Evolutionary conservation across 2,113 vertebrate genomes (phyloP).

Genomic region (Carettochelys insculpta): DNA sequence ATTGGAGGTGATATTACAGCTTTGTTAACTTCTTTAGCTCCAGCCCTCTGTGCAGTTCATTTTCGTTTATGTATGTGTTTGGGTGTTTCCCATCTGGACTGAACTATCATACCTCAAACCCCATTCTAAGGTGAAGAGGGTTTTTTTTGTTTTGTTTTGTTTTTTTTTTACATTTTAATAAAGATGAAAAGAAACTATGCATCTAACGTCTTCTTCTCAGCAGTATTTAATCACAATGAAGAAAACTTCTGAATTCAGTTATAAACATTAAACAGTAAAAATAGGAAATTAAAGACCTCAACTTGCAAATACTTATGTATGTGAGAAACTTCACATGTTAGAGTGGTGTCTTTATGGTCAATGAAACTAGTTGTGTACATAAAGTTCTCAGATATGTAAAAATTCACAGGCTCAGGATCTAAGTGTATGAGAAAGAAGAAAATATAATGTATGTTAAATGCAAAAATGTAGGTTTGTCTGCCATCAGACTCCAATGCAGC

Average conservation of each 20-base stretch:
- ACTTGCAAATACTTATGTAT: background rate
- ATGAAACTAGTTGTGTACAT: background rate
- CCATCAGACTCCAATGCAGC: background rate
- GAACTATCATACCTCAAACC: constrained; percentile 43
- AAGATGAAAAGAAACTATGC: constrained; percentile 54
- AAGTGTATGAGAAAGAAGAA: background rate
- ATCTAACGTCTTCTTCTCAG: constrained; percentile 34
- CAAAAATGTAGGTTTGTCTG: background rate
- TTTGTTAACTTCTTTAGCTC: constrained; percentile 24
- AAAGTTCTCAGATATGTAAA: background rate
- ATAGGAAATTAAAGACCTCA: background rate
- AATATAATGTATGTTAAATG: background rate
- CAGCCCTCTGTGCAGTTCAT: constrained; percentile 31
- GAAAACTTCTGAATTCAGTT: constrained; percentile 39
- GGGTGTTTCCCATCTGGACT: constrained; percentile 57
- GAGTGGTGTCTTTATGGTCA: background rate
- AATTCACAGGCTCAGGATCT: background rate
- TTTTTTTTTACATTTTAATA: constrained; percentile 53
- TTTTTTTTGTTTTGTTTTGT: constrained; percentile 63
- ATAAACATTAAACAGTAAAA: constrained; percentile 28
- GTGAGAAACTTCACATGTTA: background rate
- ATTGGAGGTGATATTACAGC: background rate
- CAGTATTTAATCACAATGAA: constrained; percentile 60
- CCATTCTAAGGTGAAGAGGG: constrained; percentile 55
- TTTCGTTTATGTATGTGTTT: constrained; percentile 54